Evolutionary conservation across 2,888 invertebrate species (phyloP).

Genomic region (Anarsia innoxiella): DNA sequence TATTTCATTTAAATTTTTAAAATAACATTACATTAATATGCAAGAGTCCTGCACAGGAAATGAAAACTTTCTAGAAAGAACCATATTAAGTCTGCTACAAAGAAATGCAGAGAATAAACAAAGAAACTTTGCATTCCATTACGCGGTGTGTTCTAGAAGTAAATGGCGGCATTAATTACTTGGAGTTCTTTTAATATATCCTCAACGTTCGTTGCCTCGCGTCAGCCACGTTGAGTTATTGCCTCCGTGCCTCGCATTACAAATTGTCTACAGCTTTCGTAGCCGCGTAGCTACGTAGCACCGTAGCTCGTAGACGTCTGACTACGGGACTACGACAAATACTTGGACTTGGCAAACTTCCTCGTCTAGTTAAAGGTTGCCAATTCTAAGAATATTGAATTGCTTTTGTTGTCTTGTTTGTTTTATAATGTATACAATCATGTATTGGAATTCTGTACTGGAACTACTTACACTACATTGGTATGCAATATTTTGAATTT

Average conservation of each 20-base stretch:
- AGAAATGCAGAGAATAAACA: slow-evolving; percentile 4
- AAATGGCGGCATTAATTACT: slow-evolving; percentile 41
- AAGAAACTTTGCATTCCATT: slow-evolving; percentile 10
- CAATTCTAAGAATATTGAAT: slow-evolving; percentile 11
- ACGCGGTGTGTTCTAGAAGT: slow-evolving; percentile 14
- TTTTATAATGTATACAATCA: too few species aligned
- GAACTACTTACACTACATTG: too few species aligned
- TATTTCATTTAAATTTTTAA: too few species aligned
- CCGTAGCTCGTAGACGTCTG: slow-evolving; percentile 23
- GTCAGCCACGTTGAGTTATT: slow-evolving; percentile 46
- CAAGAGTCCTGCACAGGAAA: too few species aligned
- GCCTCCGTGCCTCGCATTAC: slow-evolving; percentile 49
- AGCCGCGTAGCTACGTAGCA: slow-evolving; percentile 29
- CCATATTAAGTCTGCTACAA: too few species aligned
- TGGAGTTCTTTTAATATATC: slow-evolving; percentile 44
- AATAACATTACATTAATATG: too few species aligned
- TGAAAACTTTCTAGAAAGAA: too few species aligned
- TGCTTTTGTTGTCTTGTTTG: slow-evolving; percentile 2
- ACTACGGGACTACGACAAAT: slow-evolving; percentile 25
- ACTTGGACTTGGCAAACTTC: slow-evolving; percentile 8
- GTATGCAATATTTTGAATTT: too few species aligned
- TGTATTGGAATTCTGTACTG: too few species aligned
- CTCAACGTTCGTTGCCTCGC: slow-evolving; percentile 31
- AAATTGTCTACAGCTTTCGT: slow-evolving; percentile 34
- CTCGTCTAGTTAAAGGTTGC: slow-evolving; percentile 9